Conservation (phyloP, 2,797 vertebrate species). For the Acanthurus leucopareius region DNA sequence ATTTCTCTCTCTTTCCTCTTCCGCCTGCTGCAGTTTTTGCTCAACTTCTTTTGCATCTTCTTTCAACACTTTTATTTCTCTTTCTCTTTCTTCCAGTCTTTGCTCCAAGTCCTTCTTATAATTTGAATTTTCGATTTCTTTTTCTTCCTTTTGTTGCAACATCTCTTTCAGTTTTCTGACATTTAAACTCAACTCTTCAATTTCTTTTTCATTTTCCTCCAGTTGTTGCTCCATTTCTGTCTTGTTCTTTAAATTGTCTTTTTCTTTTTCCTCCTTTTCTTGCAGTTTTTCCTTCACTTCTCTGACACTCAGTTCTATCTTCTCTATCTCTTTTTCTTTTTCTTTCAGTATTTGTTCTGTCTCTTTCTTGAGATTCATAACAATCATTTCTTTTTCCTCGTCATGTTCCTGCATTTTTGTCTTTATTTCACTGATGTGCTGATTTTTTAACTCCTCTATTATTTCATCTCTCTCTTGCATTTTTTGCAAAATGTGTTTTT, state of each 20-base stretch:
- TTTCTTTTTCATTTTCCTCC: slow-evolving; percentile 30
- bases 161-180: slow-evolving; percentile 7
- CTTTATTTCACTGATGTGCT: slow-evolving; percentile 1
- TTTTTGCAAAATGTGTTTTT: slow-evolving; percentile 23
- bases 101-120: slow-evolving; percentile 24
- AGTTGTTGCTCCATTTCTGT: slow-evolving; percentile 19
- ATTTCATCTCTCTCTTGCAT: slow-evolving; percentile 32
- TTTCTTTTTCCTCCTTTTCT: slow-evolving; percentile 14
- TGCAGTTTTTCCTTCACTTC: slow-evolving; percentile 16
- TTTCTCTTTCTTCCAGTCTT: slow-evolving; percentile 27
- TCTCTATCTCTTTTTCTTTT: slow-evolving; percentile 33
- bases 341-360: slow-evolving; percentile 22
- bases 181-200: not conserved
- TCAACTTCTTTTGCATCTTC: slow-evolving; percentile 18
- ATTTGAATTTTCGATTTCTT: not conserved
- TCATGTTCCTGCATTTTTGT: slow-evolving; percentile 16
- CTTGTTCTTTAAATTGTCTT: not conserved
- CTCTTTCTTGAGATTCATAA: slow-evolving; percentile 4
- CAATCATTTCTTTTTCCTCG: slow-evolving; percentile 15
- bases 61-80: slow-evolving; percentile 12
- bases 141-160: slow-evolving; percentile 15
- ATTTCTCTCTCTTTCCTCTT: slow-evolving; percentile 36
- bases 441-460: slow-evolving; percentile 45
- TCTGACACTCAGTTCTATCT: not conserved
- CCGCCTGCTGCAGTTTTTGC: not conserved